Conservation (phyloP, 1,140 invertebrate species). For the Drosophila malerkotliana region DNA sequence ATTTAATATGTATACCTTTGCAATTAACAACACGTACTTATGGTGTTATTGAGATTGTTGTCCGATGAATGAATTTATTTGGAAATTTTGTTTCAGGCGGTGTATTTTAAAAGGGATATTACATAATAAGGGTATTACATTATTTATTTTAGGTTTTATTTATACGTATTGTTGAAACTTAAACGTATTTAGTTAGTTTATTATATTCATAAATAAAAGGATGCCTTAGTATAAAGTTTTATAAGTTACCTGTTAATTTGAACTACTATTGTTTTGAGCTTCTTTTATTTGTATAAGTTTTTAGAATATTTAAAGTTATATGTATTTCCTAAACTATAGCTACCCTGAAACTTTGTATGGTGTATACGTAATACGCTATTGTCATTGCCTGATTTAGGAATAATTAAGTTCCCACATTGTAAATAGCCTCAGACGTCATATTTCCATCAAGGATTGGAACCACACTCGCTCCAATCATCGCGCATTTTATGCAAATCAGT, state of each 20-base stretch:
- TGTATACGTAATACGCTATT: background rate
- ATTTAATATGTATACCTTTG: conserved; percentile 24
- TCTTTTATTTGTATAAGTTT: no score
- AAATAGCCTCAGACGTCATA: conserved; percentile 60
- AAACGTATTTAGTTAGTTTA: no score
- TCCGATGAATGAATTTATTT: conserved; percentile 6
- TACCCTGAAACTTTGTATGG: background rate
- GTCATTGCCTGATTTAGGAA: conserved; percentile 34
- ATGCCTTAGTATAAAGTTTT: no score
- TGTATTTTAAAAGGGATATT: background rate
- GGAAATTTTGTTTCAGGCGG: background rate
- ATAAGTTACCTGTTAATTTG: no score
- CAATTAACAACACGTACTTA: conserved; percentile 48
- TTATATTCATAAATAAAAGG: no score
- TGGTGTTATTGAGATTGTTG: conserved; percentile 36
- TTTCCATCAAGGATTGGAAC: conserved; percentile 47
- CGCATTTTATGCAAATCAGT: conserved; percentile 56
- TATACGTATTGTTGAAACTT: background rate
- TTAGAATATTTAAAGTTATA: background rate
- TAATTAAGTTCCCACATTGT: conserved; percentile 36
- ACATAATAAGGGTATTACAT: background rate
- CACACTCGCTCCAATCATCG: conserved; percentile 49
- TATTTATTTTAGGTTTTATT: background rate
- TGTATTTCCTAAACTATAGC: background rate
- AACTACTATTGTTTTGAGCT: no score